phyloP scores from a whole-genome alignment of 2,113 vertebrate genomes.

The Accipiter virgatus region DNA sequence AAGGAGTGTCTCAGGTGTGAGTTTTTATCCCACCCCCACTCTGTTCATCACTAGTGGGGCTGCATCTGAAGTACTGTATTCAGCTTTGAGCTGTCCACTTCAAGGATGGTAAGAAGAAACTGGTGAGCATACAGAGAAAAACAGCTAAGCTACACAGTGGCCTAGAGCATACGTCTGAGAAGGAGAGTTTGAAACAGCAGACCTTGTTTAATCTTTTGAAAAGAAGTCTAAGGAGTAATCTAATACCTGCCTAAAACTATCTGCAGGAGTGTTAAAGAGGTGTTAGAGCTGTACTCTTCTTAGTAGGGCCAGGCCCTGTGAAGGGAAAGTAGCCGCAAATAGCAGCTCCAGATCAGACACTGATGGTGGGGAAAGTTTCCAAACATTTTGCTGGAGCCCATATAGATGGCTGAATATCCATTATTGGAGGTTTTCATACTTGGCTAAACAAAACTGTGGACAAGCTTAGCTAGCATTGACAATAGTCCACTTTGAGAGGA shows the following conservation, averaged over 20 bases:
- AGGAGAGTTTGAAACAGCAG: not conserved
- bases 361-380: not conserved
- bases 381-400: not conserved
- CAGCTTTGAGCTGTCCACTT: not conserved
- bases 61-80: not conserved
- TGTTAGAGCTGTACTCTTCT: not conserved
- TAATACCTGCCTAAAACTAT: not conserved
- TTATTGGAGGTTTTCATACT: not conserved
- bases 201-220: not conserved
- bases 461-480: not conserved
- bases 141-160: too few relatives aligned
- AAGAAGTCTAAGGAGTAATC: not conserved
- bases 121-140: not conserved
- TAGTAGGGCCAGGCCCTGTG: not conserved
- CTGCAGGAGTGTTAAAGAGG: not conserved
- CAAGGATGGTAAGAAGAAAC: not conserved
- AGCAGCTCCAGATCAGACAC: not conserved
- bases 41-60: not conserved
- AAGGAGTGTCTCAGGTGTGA: not conserved
- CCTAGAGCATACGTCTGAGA: too few relatives aligned
- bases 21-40: not conserved
- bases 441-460: not conserved
- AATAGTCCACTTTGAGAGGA: not conserved
- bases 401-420: not conserved
- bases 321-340: not conserved